These are phyloP conservation scores for Dissostichus mawsoni DNA, from an alignment of 2,113 vertebrate species.

Conservation along the genomic window DNA sequence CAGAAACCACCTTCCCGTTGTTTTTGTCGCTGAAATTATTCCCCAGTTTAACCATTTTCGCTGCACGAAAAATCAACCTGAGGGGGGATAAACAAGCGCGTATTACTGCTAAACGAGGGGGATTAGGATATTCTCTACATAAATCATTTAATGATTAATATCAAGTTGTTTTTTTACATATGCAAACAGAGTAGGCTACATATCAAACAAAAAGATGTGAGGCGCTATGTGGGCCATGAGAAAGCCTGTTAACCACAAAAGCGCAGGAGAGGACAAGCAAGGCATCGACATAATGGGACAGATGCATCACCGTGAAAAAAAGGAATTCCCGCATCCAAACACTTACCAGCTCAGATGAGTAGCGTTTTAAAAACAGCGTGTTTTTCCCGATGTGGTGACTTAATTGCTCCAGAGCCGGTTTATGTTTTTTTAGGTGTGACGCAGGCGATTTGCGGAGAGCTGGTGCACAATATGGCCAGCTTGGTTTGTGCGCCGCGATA, in stretches of 20 bases:
- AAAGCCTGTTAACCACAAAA: conserved; percentile 43
- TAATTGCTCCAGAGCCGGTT: conserved; percentile 18
- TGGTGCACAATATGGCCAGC: conserved; percentile 78
- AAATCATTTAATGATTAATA: neutral
- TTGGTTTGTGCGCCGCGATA: conserved; percentile 48
- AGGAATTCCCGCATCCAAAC: conserved; percentile 10
- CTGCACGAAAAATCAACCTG: conserved; percentile 37
- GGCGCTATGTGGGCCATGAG: conserved; percentile 49
- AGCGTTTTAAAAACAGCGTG: neutral
- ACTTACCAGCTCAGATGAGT: conserved; percentile 59
- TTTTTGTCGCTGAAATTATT: conserved; percentile 94
- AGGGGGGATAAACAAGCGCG: conserved; percentile 3
- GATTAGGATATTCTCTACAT: neutral
- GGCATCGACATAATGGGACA: conserved; percentile 24
- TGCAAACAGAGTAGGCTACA: neutral
- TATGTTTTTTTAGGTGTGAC: conserved; percentile 65
- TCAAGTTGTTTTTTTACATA: neutral
- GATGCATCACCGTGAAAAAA: conserved; percentile 9
- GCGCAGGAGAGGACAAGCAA: conserved; percentile 50
- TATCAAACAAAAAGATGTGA: neutral
- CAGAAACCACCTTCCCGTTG: conserved; percentile 86
- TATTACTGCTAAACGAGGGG: neutral
- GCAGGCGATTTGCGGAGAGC: conserved; percentile 76
- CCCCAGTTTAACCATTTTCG: conserved; percentile 94
- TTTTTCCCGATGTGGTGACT: conserved; percentile 21